Evolutionary conservation across 2,888 invertebrate species (phyloP).

Genomic region (Ametastegia equiseti): DNA sequence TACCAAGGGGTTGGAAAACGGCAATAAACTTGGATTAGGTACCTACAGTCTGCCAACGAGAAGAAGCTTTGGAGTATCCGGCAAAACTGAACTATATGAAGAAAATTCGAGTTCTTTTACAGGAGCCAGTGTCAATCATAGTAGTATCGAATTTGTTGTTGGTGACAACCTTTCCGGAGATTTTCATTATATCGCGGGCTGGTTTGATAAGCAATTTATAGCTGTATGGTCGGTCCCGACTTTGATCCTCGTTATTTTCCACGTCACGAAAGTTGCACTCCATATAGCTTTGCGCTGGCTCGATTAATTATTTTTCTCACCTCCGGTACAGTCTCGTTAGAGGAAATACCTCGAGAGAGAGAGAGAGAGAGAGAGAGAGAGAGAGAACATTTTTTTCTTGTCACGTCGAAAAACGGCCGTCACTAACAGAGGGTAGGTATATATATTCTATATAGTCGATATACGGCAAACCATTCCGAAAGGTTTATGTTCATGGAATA

Average conservation of each 20-base stretch:
- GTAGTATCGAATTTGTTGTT: background rate
- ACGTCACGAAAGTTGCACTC: background rate
- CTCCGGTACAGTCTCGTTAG: background rate
- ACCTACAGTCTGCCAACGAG: background rate
- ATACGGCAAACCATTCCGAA: too few relatives aligned
- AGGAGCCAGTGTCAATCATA: background rate
- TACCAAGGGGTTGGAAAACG: background rate
- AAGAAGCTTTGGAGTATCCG: too few relatives aligned
- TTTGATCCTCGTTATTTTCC: constrained; percentile 19
- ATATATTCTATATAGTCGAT: too few relatives aligned
- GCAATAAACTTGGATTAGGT: constrained; percentile 40
- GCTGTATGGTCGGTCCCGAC: background rate
- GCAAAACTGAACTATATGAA: background rate
- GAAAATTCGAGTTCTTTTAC: background rate
- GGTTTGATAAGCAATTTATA: constrained; percentile 1
- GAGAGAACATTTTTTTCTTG: background rate
- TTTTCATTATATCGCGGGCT: background rate
- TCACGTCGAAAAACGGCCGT: background rate
- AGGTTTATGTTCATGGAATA: too few relatives aligned
- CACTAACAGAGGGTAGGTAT: background rate
- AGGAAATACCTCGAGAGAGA: background rate
- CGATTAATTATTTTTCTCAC: constrained; percentile 22
- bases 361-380: too few relatives aligned
- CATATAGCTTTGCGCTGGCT: background rate
- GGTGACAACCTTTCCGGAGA: background rate